Percentiles rank a stretch among this genome's conserved stretches.
These are phyloP conservation scores for Argopecten irradians DNA, from an alignment of 1,140 invertebrate genomes.

Conservation along the genomic window DNA sequence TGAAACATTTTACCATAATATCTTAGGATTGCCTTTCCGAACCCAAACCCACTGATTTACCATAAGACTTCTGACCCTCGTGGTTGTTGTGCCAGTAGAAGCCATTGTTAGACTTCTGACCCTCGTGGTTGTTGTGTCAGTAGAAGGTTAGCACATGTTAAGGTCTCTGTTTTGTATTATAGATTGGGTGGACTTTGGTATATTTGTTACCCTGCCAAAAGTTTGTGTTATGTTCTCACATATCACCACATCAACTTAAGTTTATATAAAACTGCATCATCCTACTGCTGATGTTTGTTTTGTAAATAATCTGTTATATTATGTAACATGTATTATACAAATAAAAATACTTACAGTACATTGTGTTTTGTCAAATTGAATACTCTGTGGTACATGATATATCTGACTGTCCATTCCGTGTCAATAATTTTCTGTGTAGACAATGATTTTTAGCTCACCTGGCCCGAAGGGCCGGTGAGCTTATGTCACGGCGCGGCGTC, in stretches of 20 bases:
- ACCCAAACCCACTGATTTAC: too few species aligned
- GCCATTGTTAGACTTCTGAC: too few species aligned
- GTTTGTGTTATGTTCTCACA: not conserved
- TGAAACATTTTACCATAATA: not conserved
- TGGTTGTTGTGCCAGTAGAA: not conserved
- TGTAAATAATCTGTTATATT: not conserved
- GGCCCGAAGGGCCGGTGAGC: too few species aligned
- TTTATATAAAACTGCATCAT: conserved; percentile 12
- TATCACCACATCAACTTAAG: not conserved
- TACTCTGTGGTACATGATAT: too few species aligned
- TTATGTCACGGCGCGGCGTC: too few species aligned
- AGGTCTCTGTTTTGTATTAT: not conserved
- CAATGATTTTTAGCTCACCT: too few species aligned
- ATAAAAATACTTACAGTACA: conserved; percentile 3
- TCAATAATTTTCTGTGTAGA: too few species aligned
- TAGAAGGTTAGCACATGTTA: not conserved
- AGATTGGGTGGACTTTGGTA: not conserved
- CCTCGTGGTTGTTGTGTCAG: not conserved
- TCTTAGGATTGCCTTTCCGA: not conserved
- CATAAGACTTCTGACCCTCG: not conserved
- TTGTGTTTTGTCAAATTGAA: not conserved
- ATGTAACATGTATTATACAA: not conserved
- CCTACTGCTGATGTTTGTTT: not conserved
- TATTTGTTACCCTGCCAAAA: not conserved
- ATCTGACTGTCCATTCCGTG: too few species aligned